phyloP scores from a whole-genome alignment of 2,113 vertebrate species.

The Orthonyx spaldingii region DNA sequence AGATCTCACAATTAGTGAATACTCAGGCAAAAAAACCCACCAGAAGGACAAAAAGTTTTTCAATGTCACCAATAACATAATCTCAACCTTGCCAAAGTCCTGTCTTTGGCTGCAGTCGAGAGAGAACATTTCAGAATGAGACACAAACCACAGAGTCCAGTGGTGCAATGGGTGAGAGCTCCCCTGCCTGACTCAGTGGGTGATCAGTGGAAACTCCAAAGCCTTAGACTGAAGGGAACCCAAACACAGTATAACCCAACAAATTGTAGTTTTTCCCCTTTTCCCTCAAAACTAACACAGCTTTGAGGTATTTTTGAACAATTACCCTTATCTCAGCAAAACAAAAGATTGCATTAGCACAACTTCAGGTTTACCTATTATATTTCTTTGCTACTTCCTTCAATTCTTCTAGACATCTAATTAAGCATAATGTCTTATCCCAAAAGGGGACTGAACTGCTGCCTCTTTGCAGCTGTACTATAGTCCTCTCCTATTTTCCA shows the following conservation, averaged over 20 bases:
- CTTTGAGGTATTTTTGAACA: background rate
- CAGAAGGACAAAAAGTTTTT: background rate
- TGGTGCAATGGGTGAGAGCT: accelerated
- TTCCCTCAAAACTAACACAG: background rate
- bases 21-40: background rate
- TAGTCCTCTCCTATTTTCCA: background rate
- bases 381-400: background rate
- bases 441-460: background rate
- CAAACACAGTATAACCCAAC: background rate
- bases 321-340: background rate
- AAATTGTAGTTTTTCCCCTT: background rate
- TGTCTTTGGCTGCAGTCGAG: background rate
- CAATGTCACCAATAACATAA: accelerated
- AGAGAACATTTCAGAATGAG: background rate
- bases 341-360: background rate
- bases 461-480: background rate
- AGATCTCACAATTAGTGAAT: background rate
- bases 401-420: background rate
- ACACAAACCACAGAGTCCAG: background rate
- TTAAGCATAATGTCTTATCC: background rate
- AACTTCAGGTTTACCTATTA: background rate
- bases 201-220: background rate
- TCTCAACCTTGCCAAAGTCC: background rate
- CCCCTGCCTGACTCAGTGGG: background rate
- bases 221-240: background rate